Base-by-base conservation (phyloP, 2,888 invertebrate genomes). In the Oscheius sp. region DNA sequence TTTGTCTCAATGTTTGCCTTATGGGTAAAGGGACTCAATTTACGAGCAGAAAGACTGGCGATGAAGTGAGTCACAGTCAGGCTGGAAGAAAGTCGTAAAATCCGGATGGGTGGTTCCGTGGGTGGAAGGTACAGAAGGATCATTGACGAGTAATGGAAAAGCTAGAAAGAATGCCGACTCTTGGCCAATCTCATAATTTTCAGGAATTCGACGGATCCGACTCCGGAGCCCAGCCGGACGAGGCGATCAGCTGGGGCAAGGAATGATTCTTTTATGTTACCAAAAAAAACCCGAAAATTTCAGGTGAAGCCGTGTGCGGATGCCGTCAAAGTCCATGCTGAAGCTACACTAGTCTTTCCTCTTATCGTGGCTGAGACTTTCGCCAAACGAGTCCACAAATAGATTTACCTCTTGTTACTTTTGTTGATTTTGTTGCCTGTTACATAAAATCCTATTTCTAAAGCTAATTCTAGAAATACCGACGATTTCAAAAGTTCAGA, bases 221-320 rank as follows among this genome's bases (percentile, higher is more conserved):
- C 90, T 94, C 96, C 48, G 99, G 99, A 0, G 99, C 99, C 0
- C 92, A 94, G 74, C 99, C 99, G 0, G 99, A 99, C 91, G 99
- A 99, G 91, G 99, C 99, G 0, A 93, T 97, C 1, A 97, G 97
- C 2, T 99, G 99, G 99, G 99, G 99, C 0, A 99, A 32, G 71
- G 78, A 77, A 21, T 9, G 5, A 58, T 58, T 13, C 0, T 55
- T 70, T 29, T 73, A 57, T 32, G 58, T 60, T 37, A 59, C 60
- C n/a, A 59, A 68, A 50, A 60, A 2, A 37, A 7, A 21, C 68
- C 53, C 47, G 60, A 29, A 62, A 21, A 21, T 21, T 68, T 42
- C 51, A 77, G 77, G 76, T 83, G 65, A 83, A 83, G 57, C 81
- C 83, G 37, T 51, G 65, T 13, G 78, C 79, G 2, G 68, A 72